Evolutionary conservation across 2,113 vertebrate genomes (phyloP).

Genomic region (Menura novaehollandiae): DNA sequence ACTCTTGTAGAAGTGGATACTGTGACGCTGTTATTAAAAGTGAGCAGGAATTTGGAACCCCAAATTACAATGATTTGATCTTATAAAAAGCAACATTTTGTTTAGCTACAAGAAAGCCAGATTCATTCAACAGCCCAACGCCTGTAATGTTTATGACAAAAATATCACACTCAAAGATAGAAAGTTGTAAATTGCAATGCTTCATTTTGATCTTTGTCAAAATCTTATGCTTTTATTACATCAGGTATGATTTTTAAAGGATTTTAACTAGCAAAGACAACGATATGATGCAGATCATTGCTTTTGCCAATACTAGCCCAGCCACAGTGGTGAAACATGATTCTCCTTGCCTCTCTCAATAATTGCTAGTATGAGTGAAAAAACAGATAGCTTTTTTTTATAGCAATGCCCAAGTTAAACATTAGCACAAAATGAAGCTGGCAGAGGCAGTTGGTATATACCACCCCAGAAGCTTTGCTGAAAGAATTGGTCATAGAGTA

Average conservation of each 20-base stretch:
- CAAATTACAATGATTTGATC: constrained; percentile 44
- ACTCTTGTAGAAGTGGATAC: constrained; percentile 57
- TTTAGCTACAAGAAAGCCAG: constrained; percentile 63
- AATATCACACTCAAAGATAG: constrained; percentile 37
- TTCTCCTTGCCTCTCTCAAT: background rate
- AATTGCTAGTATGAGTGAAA: background rate
- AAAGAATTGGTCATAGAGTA: background rate
- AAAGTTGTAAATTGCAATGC: background rate
- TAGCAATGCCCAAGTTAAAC: background rate
- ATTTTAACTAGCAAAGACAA: constrained; percentile 38
- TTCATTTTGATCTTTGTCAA: constrained; percentile 53
- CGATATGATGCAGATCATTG: background rate
- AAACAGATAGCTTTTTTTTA: background rate
- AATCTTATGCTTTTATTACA: constrained; percentile 20
- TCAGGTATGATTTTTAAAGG: background rate
- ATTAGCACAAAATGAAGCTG: constrained; percentile 16
- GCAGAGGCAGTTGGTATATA: background rate
- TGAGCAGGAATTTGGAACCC: constrained; percentile 63
- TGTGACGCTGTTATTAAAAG: constrained; percentile 58
- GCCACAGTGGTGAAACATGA: background rate
- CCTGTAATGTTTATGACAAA: constrained; percentile 40
- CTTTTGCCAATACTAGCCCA: constrained; percentile 28
- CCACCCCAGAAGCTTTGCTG: constrained; percentile 39
- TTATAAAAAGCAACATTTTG: constrained; percentile 67
- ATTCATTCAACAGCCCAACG: constrained; percentile 55